phyloP scores from a whole-genome alignment of 2,797 vertebrate genomes.

The Lagodon rhomboides region DNA sequence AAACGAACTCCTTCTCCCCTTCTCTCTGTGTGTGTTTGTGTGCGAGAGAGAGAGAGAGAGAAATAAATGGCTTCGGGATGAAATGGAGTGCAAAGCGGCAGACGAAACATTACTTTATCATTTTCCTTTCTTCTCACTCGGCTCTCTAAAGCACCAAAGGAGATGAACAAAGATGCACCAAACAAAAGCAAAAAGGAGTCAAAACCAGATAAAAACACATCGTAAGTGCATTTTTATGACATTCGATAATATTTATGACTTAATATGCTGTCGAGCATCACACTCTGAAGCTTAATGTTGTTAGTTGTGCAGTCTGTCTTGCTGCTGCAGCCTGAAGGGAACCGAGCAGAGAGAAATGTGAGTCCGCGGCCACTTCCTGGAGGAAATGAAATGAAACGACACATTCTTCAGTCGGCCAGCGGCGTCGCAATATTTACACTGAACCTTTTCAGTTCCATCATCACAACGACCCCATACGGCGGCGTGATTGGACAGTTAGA shows the following conservation, averaged over 20 bases:
- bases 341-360: slow-evolving; percentile 51
- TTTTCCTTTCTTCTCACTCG: slow-evolving; percentile 10
- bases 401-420: slow-evolving; percentile 3
- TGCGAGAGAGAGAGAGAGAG: neutral
- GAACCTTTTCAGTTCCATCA: slow-evolving; percentile 36
- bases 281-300: slow-evolving; percentile 13
- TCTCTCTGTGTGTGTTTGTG: slow-evolving; percentile 8
- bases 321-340: slow-evolving; percentile 47
- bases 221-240: slow-evolving; percentile 22
- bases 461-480: slow-evolving; percentile 9
- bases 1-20: neutral
- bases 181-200: slow-evolving; percentile 12
- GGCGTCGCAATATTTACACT: slow-evolving; percentile 38
- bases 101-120: slow-evolving; percentile 38
- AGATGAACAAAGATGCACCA: slow-evolving; percentile 18
- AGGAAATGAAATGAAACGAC: slow-evolving; percentile 53
- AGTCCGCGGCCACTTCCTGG: slow-evolving; percentile 41
- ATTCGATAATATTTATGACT: slow-evolving; percentile 47
- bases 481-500: neutral
- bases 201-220: slow-evolving; percentile 5
- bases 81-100: slow-evolving; percentile 51
- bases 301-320: slow-evolving; percentile 45
- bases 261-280: slow-evolving; percentile 32
- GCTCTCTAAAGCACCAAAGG: slow-evolving; percentile 24
- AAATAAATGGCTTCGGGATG: slow-evolving; percentile 51